Evolutionary conservation across 2,113 vertebrate genomes (phyloP).

Genomic region (Actenoides lindsayi): DNA sequence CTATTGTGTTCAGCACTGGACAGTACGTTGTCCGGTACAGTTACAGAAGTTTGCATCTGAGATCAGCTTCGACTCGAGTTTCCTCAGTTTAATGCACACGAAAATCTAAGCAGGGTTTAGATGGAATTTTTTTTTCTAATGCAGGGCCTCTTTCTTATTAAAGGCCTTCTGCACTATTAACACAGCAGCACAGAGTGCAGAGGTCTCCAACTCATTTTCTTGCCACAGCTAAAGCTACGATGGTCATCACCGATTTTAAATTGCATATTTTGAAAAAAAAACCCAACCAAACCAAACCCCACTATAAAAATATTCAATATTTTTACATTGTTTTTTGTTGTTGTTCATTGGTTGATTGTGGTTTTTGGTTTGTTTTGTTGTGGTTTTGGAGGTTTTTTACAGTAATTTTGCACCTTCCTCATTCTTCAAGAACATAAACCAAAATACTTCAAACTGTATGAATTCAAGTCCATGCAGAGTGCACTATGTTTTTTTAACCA

Average conservation of each 20-base stretch:
- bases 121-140: not conserved
- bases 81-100: not conserved
- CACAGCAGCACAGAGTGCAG: not conserved
- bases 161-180: not conserved
- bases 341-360: no score
- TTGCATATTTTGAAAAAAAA: not conserved
- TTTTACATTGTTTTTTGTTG: no score
- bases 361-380: no score
- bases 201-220: not conserved
- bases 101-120: not conserved
- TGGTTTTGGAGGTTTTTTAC: not conserved
- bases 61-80: not conserved
- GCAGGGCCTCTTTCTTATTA: not conserved
- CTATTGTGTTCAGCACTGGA: not conserved
- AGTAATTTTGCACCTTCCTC: not conserved
- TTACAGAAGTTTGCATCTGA: not conserved
- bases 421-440: not conserved
- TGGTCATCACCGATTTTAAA: not conserved
- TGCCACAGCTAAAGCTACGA: not conserved
- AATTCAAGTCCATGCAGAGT: not conserved
- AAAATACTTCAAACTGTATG: not conserved
- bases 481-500: not conserved
- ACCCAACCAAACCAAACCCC: no score
- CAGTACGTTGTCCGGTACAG: not conserved
- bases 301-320: not conserved